Conservation (phyloP, 2,888 invertebrate genomes). For the Eudasyphora cyanicolor region DNA sequence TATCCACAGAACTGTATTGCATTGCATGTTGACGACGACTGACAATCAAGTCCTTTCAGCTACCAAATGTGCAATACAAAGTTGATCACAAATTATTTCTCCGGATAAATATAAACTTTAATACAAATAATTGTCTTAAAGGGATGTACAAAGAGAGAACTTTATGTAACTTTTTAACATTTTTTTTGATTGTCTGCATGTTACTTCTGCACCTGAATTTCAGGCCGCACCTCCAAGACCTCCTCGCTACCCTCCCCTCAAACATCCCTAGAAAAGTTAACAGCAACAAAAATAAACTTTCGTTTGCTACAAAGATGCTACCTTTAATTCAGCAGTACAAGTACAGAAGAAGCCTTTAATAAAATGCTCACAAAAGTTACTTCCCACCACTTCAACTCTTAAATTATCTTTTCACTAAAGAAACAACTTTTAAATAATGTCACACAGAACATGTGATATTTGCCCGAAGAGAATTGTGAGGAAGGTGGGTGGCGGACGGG, state of each 20-base stretch:
- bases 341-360: slow-evolving; percentile 24
- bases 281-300: background rate
- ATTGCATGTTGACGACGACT: background rate
- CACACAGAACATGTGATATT: background rate
- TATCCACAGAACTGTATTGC: background rate
- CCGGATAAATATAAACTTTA: background rate
- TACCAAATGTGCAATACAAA: background rate
- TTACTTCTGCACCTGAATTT: background rate
- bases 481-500: background rate
- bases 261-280: background rate
- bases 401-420: background rate
- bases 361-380: background rate
- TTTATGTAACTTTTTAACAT: background rate
- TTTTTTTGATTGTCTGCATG: slow-evolving; percentile 7
- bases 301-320: background rate
- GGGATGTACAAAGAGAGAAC: background rate
- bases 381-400: background rate
- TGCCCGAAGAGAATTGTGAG: background rate
- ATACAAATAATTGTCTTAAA: slow-evolving; percentile 12
- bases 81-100: background rate
- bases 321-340: slow-evolving; percentile 20
- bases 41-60: background rate
- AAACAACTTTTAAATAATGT: slow-evolving; percentile 17
- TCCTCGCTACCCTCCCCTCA: background rate
- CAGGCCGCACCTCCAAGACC: background rate